Evolutionary conservation across 2,888 invertebrate genomes (phyloP).

Genomic region (Xylota segnis): DNA sequence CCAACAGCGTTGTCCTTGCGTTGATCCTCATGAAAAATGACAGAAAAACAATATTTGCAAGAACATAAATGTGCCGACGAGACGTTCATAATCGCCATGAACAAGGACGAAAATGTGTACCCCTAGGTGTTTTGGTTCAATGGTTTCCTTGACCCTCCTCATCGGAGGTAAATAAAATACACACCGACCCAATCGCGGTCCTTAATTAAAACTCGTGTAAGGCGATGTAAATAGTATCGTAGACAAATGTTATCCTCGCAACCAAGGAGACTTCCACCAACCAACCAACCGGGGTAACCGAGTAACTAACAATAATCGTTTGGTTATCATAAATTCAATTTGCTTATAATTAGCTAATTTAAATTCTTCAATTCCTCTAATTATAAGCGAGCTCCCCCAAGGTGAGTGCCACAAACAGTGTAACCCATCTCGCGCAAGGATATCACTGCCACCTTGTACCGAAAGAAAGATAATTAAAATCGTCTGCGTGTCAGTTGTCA

Average conservation of each 20-base stretch:
- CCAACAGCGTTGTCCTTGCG: neutral
- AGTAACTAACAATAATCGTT: conserved; percentile 17
- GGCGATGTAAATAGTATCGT: neutral
- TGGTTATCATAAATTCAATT: conserved; percentile 37
- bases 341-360: conserved; percentile 55
- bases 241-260: neutral
- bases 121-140: neutral
- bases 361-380: conserved; percentile 42
- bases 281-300: too few relatives aligned
- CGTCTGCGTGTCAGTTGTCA: conserved; percentile 41
- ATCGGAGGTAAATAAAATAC: too few relatives aligned
- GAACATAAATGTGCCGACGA: neutral
- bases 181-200: neutral
- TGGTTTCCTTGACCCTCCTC: neutral
- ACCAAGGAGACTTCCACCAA: too few relatives aligned
- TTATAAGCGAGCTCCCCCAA: conserved; percentile 5
- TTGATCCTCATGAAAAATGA: neutral
- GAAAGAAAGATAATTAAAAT: conserved; percentile 38
- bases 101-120: neutral
- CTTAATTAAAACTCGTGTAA: conserved; percentile 20
- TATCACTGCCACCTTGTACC: conserved; percentile 5
- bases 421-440: neutral
- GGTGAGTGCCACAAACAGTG: neutral
- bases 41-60: neutral
- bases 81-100: neutral